Base-by-base conservation (phyloP, 1,140 invertebrate species). In the Cherax quadricarinatus region DNA sequence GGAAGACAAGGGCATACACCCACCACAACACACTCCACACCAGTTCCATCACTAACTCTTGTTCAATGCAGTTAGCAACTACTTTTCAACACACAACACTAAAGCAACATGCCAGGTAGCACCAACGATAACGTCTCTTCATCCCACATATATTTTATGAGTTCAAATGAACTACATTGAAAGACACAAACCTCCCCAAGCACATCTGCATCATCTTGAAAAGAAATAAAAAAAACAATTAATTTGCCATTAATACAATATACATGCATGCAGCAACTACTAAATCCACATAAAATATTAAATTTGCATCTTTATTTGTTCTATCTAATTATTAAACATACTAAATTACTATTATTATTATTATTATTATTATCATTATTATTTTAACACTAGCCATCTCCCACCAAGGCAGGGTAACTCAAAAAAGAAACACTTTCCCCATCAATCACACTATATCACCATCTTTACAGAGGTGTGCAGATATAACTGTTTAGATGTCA, bases 1-100 rank as follows among this genome's bases (percentile, higher is more conserved):
- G n/a, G 81, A 93, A 93, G 57, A 93, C 88, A 66, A 80, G 41
- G 57, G 86, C 53, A 84, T 93, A 92, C 4, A 93, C 21, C 87
- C 81, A 92, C 62, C 83, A 92, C 62, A 93, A 18, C 21, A 81
- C 18, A 60, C 75, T 81, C 48, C 53, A 87, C 75, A 93, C 49
- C 10, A 91, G 49, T 86, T 93, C 92, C 92, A 93, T 93, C 18
- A 79, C 80, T 85, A 16, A 75, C 14, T 41, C 6, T 70, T 21
- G 16, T 49, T 85, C 16, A 18, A 21, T 18, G 18, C 21, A 21
- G 62, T 16, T 66, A 66, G 30, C 30, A 41, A 66, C 62, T 66
- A 41, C n/a, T 51, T 6, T 62, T 30, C 30, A 70, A n/a, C 10
- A 48, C 16, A 41, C 16, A 24, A 84, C 21, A 84, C 51, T 41